A percentile compares a stretch with the other conserved stretches of the same genome.
Conservation (phyloP, 2,113 vertebrate species). For the Colaptes auratus region DNA sequence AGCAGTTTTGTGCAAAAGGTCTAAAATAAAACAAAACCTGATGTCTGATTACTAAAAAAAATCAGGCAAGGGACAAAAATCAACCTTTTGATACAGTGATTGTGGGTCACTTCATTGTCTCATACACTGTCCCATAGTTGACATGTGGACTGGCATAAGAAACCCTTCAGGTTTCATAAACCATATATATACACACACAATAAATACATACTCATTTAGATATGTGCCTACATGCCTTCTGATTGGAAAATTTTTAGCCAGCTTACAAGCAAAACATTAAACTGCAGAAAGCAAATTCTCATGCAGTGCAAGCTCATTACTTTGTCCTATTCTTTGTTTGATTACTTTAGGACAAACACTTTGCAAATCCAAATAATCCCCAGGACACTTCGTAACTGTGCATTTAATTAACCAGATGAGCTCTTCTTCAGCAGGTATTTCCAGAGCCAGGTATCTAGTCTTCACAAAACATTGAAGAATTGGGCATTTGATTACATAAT, state of each 20-base stretch:
- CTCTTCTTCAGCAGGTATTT: background rate
- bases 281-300: background rate
- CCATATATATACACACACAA: background rate
- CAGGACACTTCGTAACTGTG: background rate
- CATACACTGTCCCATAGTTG: background rate
- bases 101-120: background rate
- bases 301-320: background rate
- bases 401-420: slow-evolving; percentile 25
- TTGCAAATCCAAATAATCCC: background rate
- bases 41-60: background rate
- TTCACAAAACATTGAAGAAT: background rate
- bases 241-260: background rate
- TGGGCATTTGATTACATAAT: background rate
- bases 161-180: background rate
- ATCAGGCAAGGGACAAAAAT: background rate
- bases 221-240: background rate
- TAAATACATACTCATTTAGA: background rate
- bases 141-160: background rate
- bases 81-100: background rate
- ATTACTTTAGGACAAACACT: background rate
- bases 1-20: background rate
- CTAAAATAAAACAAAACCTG: background rate
- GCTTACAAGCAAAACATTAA: background rate
- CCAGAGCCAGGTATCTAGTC: background rate
- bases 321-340: background rate